Percentiles rank a stretch among this genome's conserved stretches.
These are phyloP conservation scores for Indicator maculatus DNA, from an alignment of 2,113 vertebrate species.

Conservation along the genomic window DNA sequence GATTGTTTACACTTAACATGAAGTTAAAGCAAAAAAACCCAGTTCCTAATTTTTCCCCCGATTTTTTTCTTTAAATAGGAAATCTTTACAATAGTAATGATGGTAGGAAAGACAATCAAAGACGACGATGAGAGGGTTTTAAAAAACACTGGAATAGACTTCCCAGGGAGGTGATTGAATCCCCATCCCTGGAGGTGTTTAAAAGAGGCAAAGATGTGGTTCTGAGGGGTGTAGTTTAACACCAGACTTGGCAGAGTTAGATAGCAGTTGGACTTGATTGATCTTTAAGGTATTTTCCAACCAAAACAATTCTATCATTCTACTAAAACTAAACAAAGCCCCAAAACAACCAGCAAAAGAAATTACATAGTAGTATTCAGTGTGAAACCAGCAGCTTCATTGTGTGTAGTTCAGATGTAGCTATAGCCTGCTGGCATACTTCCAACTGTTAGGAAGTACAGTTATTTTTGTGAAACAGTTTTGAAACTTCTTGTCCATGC, in stretches of 20 bases:
- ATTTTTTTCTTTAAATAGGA: background rate
- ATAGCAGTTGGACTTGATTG: too few relatives aligned
- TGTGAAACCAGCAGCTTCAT: background rate
- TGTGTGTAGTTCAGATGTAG: background rate
- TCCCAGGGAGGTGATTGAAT: too few relatives aligned
- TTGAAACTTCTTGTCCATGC: background rate
- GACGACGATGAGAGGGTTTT: background rate
- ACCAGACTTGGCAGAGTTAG: too few relatives aligned
- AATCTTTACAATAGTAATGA: background rate
- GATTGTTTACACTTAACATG: background rate
- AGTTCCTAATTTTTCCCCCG: too few relatives aligned
- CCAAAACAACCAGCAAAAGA: rapidly evolving
- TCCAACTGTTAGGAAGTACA: background rate
- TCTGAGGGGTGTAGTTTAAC: too few relatives aligned
- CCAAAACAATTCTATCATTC: too few relatives aligned
- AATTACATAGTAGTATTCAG: background rate
- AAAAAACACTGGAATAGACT: too few relatives aligned
- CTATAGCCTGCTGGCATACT: background rate
- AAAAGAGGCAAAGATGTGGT: too few relatives aligned
- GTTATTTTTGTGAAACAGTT: background rate
- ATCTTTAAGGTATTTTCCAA: too few relatives aligned
- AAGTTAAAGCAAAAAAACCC: background rate
- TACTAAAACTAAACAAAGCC: background rate
- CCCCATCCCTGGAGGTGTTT: too few relatives aligned
- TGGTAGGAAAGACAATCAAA: background rate